Evolutionary conservation across 1,140 invertebrate genomes (phyloP), one percentile per base, ranked within the genome.

Genomic region (Armadillidium nasatum): DNA sequence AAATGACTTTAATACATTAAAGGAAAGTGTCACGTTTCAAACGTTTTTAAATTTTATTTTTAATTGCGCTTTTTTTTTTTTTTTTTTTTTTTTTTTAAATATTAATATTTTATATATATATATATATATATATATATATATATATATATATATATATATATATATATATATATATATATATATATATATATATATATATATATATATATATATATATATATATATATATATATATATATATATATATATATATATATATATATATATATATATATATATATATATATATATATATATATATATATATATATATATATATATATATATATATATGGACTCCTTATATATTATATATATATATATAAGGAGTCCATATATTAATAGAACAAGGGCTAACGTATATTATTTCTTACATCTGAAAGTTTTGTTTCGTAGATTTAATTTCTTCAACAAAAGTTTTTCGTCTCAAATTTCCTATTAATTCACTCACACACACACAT

Each of bases 181-280:
- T 13, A 60, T 60, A 60, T 60, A 4, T 60, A 60, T 60, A 60
- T 60, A 60, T 60, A 19, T 60, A 2, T 60, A 19, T 60, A 19
- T 60, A 19, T 60, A 19, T 60, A 50, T 19, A 60, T 15, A 60
- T 60, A 60, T 60, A 60, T 60, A 60, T 15, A 60, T 19, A 60
- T 60, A 15, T 60, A 60, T 13, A 15, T 13, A 15, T 13, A 15
- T 15, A 60, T 60, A 60, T 60, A 60, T 60, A 60, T 60, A 60
- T 60, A 60, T 60, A 60, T 60, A 60, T 60, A 60, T 60, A 60
- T 60, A 33, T 60, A 60, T 60, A 60, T 50, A 60, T 60, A 60
- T 60, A 60, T 60, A 60, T 60, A 60, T 60, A 19, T 60, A 60
- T 60, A 19, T 60, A 60, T 60, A 19, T 60, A 60, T 60, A 19